Conservation (phyloP, 1,140 invertebrate species). For the Copidosoma floridanum region DNA sequence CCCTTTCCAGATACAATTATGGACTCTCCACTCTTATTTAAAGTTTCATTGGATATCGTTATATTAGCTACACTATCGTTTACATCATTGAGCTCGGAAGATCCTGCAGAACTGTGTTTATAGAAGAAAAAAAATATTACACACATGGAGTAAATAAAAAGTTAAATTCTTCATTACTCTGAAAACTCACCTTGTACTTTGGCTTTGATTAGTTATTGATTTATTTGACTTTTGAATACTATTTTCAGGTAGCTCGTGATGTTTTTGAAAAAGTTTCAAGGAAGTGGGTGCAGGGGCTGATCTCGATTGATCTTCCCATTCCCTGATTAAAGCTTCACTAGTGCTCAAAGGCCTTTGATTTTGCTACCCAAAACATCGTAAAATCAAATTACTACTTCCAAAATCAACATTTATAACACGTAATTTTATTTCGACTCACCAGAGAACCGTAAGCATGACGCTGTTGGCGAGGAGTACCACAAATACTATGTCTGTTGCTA, state of each 20-base stretch:
- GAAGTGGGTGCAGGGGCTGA: conserved; percentile 61
- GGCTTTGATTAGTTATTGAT: conserved; percentile 41
- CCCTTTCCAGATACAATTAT: conserved; percentile 51
- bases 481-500: conserved; percentile 57
- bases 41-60: conserved; percentile 54
- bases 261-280: conserved; percentile 50
- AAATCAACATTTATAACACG: too few relatives aligned
- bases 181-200: conserved; percentile 44
- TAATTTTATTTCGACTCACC: conserved; percentile 36
- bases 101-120: conserved; percentile 41
- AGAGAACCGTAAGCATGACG: conserved; percentile 54
- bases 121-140: conserved; percentile 18
- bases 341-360: conserved; percentile 58
- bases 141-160: not conserved
- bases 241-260: conserved; percentile 32
- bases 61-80: conserved; percentile 50
- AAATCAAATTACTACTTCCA: too few relatives aligned
- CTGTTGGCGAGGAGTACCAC: conserved; percentile 52
- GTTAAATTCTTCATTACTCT: too few relatives aligned
- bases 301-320: conserved; percentile 63
- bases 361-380: conserved; percentile 31
- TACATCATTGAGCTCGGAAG: conserved; percentile 43
- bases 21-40: conserved; percentile 52
- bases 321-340: conserved; percentile 51
- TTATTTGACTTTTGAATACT: conserved; percentile 44